Base-by-base conservation (phyloP, 1,140 invertebrate genomes). In the Psix sp. region DNA sequence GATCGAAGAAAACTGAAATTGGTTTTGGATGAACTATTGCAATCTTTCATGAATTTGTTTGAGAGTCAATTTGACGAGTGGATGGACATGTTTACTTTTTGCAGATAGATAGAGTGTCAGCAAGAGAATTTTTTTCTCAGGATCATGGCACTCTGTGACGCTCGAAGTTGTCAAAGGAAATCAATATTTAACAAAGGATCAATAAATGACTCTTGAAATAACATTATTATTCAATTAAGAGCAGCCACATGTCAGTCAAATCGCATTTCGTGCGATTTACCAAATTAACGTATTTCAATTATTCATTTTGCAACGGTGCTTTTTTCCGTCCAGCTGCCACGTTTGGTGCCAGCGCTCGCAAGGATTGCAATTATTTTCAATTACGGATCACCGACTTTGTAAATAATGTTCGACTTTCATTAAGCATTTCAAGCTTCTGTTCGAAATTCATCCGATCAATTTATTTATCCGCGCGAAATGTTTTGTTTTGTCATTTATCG, bases 221-320 rank as follows among this genome's bases (percentile, higher is more conserved):
- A 74, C 65, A 63, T 68, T 74, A 74, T 74, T 68, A 74, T 70
- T 74, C 72, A 54, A 75, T 75, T 75, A 75, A 75, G 60, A 70
- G 39, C 60, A 54, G 65, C 65, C 57, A 62, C 65, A 68, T 40
- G 72, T 70, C 72, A 75, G 59, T 75, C 65, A 68, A 26, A 63
- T 39, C 40, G 33, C 72, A 60, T 65, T 74, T 74, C 59, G 52
- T 43, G 52, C 65, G 51, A 74, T 59, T 74, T 43, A 35, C 59
- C 40, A 65, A 59, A 74, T 74, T 68, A 68, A 65, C 65, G 72
- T 63, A 42, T 20, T 52, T 68, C 33, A 74, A 74, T 74, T 68
- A 70, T 65, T 65, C 65, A 68, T 63, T 68, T 62, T 66, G 40
- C 62, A 62, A 49, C 49, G 62, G 5, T 66, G 60, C 60, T 51